Evolutionary conservation across 2,113 vertebrate genomes (phyloP).

Genomic region (Hepsetus odoe): DNA sequence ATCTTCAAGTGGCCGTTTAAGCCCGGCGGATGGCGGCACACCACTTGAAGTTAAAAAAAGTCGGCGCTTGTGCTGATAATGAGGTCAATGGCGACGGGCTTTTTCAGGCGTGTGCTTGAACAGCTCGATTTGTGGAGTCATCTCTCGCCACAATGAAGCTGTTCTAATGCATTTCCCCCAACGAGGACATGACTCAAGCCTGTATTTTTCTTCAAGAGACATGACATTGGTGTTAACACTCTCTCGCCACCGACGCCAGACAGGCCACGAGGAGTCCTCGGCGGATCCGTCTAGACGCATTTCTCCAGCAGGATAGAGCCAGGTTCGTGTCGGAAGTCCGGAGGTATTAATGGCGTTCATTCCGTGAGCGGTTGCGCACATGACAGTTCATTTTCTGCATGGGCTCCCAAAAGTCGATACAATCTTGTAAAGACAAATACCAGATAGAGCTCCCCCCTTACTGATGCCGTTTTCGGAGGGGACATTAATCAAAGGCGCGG

Average conservation of each 20-base stretch:
- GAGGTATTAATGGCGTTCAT: conserved; percentile 65
- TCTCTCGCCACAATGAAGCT: conserved; percentile 57
- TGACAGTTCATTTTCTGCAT: conserved; percentile 83
- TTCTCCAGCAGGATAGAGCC: conserved; percentile 38
- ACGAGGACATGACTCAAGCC: conserved; percentile 30
- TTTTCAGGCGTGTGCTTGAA: conserved; percentile 60
- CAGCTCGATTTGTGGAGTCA: conserved; percentile 64
- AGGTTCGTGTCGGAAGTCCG: conserved; percentile 60
- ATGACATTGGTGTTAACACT: conserved; percentile 33
- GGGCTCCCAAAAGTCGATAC: conserved; percentile 77
- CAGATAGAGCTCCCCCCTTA: conserved; percentile 71
- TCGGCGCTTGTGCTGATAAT: conserved; percentile 63
- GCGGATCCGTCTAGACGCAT: neutral
- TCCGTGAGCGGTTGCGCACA: conserved; percentile 65
- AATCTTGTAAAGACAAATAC: conserved; percentile 80
- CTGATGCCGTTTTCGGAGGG: conserved; percentile 66
- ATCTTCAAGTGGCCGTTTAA: conserved; percentile 64
- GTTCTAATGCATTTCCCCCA: conserved; percentile 63
- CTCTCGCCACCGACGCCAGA: conserved; percentile 25
- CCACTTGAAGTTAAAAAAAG: conserved; percentile 41
- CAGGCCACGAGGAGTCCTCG: neutral
- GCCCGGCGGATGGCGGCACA: conserved; percentile 45
- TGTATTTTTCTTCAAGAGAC: conserved; percentile 59
- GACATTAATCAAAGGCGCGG: conserved; percentile 72
- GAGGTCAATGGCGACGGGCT: conserved; percentile 59